Evolutionary conservation across 2,113 vertebrate species (phyloP).

Genomic region (Planiliza haematocheilus): DNA sequence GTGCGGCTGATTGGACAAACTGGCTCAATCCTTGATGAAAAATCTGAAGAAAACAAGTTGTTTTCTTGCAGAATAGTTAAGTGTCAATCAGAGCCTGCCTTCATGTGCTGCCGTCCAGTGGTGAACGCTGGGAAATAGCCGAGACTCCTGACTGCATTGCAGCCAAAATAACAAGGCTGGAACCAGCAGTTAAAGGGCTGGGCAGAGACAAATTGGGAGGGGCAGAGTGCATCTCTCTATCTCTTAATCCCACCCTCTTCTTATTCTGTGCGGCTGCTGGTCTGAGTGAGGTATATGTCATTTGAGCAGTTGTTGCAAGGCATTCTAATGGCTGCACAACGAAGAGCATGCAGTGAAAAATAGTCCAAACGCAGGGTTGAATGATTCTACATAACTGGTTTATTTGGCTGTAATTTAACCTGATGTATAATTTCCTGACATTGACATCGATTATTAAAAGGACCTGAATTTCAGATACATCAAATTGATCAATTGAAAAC

Average conservation of each 20-base stretch:
- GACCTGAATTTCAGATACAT: conserved; percentile 73
- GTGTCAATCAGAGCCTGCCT: conserved; percentile 41
- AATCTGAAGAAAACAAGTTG: not conserved
- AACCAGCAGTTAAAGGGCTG: conserved; percentile 11
- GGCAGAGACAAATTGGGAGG: conserved; percentile 26
- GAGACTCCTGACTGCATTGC: conserved; percentile 52
- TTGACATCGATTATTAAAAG: conserved; percentile 62
- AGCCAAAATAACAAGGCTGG: conserved; percentile 45
- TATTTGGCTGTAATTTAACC: conserved; percentile 80
- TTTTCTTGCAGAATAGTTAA: conserved; percentile 13
- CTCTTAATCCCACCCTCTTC: conserved; percentile 48
- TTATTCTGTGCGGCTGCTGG: conserved; percentile 5
- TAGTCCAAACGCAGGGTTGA: conserved; percentile 56
- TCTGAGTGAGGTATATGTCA: conserved; percentile 2
- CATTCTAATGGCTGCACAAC: not conserved
- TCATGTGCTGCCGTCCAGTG: conserved; percentile 42
- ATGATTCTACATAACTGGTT: conserved; percentile 63
- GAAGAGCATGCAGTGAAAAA: conserved; percentile 47
- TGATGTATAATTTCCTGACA: conserved; percentile 78
- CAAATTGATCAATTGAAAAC: conserved; percentile 61
- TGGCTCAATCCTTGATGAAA: not conserved
- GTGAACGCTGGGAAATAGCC: conserved; percentile 29
- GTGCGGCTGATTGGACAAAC: not conserved
- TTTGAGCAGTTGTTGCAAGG: conserved; percentile 1
- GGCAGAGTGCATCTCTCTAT: conserved; percentile 17